These are phyloP conservation scores for Poeciliopsis turneri DNA, from an alignment of 2,797 vertebrate genomes.

Conservation along the genomic window DNA sequence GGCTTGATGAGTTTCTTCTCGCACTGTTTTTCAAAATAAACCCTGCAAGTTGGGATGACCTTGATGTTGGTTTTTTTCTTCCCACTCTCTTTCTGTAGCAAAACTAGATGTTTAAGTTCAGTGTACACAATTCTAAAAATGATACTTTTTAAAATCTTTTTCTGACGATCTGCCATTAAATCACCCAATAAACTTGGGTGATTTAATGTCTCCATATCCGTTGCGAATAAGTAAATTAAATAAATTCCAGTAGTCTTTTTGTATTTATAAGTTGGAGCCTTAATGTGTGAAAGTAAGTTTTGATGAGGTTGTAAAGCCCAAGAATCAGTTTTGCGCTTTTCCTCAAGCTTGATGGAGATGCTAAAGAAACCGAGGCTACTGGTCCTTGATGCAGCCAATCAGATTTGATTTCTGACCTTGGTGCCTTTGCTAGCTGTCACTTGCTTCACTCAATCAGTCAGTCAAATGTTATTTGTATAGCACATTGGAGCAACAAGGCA, in stretches of 20 bases:
- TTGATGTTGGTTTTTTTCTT: background rate
- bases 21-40: conserved; percentile 3
- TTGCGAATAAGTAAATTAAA: too few relatives aligned
- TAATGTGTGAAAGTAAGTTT: background rate
- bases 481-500: too few relatives aligned
- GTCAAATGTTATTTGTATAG: too few relatives aligned
- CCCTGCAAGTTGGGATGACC: conserved; percentile 23
- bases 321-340: background rate
- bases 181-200: background rate
- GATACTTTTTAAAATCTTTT: background rate
- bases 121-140: background rate
- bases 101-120: background rate
- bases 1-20: background rate
- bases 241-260: background rate
- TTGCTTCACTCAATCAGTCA: background rate
- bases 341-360: background rate
- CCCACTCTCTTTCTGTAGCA: background rate
- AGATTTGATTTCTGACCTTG: background rate
- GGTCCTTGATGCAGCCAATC: background rate
- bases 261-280: too few relatives aligned
- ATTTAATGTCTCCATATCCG: too few relatives aligned
- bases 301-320: background rate
- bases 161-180: background rate
- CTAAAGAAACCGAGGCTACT: background rate
- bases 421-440: background rate